Evolutionary conservation across 2,113 vertebrate species (phyloP).

Genomic region (Boleophthalmus pectinirostris): DNA sequence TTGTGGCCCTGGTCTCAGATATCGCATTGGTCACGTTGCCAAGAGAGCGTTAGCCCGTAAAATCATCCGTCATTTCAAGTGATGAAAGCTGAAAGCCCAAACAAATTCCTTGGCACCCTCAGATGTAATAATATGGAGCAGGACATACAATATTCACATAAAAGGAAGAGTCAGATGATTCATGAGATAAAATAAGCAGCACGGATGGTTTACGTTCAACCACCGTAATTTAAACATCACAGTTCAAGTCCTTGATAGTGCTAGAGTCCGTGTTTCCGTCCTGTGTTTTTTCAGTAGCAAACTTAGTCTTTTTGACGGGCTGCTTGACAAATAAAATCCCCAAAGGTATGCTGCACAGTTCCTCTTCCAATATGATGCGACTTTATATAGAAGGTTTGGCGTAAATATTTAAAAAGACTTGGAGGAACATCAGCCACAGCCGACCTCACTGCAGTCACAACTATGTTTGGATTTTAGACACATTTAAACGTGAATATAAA

Average conservation of each 20-base stretch:
- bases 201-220: constrained; percentile 1
- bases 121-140: constrained; percentile 26
- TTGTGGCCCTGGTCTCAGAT: constrained; percentile 23
- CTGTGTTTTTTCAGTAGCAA: constrained; percentile 8
- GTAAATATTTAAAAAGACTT: constrained; percentile 33
- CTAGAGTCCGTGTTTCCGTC: constrained; percentile 3
- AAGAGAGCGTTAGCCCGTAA: constrained; percentile 33
- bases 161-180: neutral
- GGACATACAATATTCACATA: constrained; percentile 13
- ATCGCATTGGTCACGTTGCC: constrained; percentile 13
- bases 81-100: constrained; percentile 47
- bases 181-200: constrained; percentile 17
- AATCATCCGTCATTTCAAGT: constrained; percentile 40
- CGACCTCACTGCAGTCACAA: neutral
- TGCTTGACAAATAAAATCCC: constrained; percentile 41
- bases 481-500: neutral
- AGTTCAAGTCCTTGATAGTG: neutral
- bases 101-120: constrained; percentile 48
- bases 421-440: constrained; percentile 6
- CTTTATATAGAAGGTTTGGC: constrained; percentile 13
- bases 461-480: neutral
- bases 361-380: constrained; percentile 11
- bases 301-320: constrained; percentile 13
- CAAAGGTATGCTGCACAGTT: constrained; percentile 18
- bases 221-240: neutral